Base-by-base conservation (phyloP, 2,888 invertebrate species). In the Cataglyphis rosenhaueri region DNA sequence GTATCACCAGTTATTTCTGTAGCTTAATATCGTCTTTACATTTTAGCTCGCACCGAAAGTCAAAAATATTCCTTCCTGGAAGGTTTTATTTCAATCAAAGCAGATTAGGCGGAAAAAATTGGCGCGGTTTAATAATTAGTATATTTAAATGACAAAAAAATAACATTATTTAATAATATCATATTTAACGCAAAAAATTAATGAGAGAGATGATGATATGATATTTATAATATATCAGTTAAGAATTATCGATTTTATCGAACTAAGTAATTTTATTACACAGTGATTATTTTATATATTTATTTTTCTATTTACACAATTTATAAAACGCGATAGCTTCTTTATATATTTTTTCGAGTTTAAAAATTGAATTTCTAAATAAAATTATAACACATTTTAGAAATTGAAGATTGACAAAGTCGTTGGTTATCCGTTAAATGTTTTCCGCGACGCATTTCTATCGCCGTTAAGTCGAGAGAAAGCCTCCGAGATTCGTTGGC, bases 401-500 rank as follows among this genome's bases (percentile, higher is more conserved):
- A 21, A 57, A 41, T 38, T 25, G 3, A 57, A 21, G 8, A 32
- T 41, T 41, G 61, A 15, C 8, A 48, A 61, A 74, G 57, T 62
- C 76, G 73, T 70, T 82, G 73, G 44, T 66, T 75, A 55, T 68
- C 76, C 55, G 85, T 86, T 86, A 84, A 83, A 82, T 82, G 85
- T 82, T 84, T 70, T 52, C 59, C 59, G 65, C 82, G 84, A 62
- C 64, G 84, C 79, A 35, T 70, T 66, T 66, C 73, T 76, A 73
- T 44, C 84, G 84, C 79, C 82, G 88, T 76, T 82, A 85, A 87
- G 89, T 87, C 88, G 85, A 84, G 88, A 87, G 85, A 85, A 89
- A 90, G 85, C 84, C 86, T 81, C 84, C 79, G 85, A 90, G 90
- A 87, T 89, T 91, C 89, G 84, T 82, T 66, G 85, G 86, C 84